These are phyloP conservation scores for Eulemur albifrons DNA, from an alignment of 2,797 vertebrate genomes.

Conservation along the genomic window DNA sequence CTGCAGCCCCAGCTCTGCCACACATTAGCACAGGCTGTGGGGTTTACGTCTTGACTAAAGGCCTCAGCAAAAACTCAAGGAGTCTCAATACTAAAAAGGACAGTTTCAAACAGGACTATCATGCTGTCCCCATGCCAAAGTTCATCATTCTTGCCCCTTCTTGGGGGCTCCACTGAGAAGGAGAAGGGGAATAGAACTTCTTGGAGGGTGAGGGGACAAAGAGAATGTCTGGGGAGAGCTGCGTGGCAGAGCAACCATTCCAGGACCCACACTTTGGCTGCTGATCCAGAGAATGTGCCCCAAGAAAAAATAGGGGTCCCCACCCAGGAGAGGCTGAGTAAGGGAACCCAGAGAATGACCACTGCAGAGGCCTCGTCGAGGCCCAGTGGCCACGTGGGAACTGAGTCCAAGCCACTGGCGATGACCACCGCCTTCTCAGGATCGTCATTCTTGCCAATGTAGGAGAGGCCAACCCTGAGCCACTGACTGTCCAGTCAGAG, in stretches of 20 bases:
- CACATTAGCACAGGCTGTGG: neutral
- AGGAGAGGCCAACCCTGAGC: accelerated
- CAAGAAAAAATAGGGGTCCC: too few species aligned
- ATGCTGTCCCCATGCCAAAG: neutral
- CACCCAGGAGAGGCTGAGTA: neutral
- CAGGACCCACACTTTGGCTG: accelerated
- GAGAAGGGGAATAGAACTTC: neutral
- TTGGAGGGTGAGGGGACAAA: too few species aligned
- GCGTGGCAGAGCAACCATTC: accelerated
- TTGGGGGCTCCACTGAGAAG: neutral
- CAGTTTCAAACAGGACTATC: accelerated
- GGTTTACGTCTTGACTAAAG: neutral
- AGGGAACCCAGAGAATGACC: neutral
- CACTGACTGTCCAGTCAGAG: neutral
- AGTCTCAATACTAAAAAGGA: neutral
- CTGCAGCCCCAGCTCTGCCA: neutral
- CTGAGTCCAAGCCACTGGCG: accelerated
- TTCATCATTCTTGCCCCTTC: neutral
- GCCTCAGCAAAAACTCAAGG: neutral
- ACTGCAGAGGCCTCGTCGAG: neutral
- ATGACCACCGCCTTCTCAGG: too few species aligned
- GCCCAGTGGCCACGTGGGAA: neutral
- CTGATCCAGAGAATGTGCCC: neutral
- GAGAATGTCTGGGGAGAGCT: too few species aligned
- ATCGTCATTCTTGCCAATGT: neutral